Evolutionary conservation across 2,888 invertebrate species (phyloP).

Genomic region (Globia sparganii): DNA sequence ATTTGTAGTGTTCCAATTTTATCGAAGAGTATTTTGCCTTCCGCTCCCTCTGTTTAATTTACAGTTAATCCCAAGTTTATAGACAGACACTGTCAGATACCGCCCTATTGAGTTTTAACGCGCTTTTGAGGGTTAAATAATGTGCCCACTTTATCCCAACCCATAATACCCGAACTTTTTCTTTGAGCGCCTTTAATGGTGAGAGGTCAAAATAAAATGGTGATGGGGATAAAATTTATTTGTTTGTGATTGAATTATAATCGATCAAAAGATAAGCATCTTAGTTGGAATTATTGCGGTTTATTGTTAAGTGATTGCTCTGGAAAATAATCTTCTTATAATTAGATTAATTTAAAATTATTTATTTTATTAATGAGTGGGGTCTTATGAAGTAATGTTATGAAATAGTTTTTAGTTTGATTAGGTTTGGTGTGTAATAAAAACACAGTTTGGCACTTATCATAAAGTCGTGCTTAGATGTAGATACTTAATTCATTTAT

Average conservation of each 20-base stretch:
- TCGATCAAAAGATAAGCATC: constrained; percentile 83
- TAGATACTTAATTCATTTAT: not conserved
- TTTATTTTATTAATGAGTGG: constrained; percentile 47
- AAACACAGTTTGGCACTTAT: constrained; percentile 20
- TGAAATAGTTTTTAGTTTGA: constrained; percentile 29
- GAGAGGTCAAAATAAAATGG: constrained; percentile 70
- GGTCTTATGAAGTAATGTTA: constrained; percentile 28
- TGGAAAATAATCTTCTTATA: constrained; percentile 56
- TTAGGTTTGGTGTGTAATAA: not conserved
- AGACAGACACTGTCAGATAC: constrained; percentile 75
- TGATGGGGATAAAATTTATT: constrained; percentile 81
- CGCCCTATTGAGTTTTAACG: constrained; percentile 86
- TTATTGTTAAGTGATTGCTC: constrained; percentile 74
- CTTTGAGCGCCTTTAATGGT: constrained; percentile 69
- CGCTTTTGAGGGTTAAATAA: constrained; percentile 87
- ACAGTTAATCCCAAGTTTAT: constrained; percentile 61
- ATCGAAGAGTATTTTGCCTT: constrained; percentile 41
- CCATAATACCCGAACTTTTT: constrained; percentile 46
- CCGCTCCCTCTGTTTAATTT: constrained; percentile 47
- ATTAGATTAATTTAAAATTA: constrained; percentile 44
- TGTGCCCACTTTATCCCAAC: constrained; percentile 76
- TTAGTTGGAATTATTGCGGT: constrained; percentile 70
- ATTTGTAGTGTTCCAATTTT: not conserved
- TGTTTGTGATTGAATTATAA: constrained; percentile 86
- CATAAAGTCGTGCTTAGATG: not conserved